Base-by-base conservation (phyloP, 2,797 vertebrate genomes). In the Cheirogaleus major region DNA sequence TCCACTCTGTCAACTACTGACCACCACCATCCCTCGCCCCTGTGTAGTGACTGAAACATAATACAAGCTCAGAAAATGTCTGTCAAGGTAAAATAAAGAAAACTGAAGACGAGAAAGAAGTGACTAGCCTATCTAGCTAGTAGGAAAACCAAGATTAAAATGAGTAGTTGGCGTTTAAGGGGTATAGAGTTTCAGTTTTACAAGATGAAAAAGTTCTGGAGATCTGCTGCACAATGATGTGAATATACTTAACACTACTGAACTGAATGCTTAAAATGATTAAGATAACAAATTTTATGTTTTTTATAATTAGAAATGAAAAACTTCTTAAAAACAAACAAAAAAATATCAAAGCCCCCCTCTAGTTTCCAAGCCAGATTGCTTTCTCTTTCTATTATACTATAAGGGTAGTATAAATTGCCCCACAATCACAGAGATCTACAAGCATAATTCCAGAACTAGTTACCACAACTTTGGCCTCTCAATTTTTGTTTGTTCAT, bases 31-130 rank as follows among this genome's bases (percentile, higher is more conserved):
- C 20, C 35, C 18, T 18, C 6, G 52, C 35, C 20, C 25, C 7
- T 61, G 14, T 25, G 23, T 13, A 82, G 52, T 41, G 83, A 93
- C 17, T 69, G 69, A 79, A 73, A 73, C 17, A 63, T 3, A 52
- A 15, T 4, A 61, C 11, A 41, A 69, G 43, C 23, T 55, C 41
- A 85, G 43, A 30, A 41, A 73, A 75, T 90, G 23, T n/a, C 59
- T 72, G 43, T 63, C 38, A 5, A 81, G 22, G 41, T 45, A 85
- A 92, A 94, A 83, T 41, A 89, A 96, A 57, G n/a, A 69, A 92
- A 89, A 88, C n/a, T 38, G 25, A 73, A 80, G 48, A 41, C 25
- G 8, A 25, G 35, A 75, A 48, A 5, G 7, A 85, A 32, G 45
- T 8, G 67, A 65, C 30, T 57, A 81, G 23, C 11, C 27, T 94